These are phyloP conservation scores for Oceanodroma leucorhoa DNA, from an alignment of 2,797 vertebrate genomes.

Conservation along the genomic window DNA sequence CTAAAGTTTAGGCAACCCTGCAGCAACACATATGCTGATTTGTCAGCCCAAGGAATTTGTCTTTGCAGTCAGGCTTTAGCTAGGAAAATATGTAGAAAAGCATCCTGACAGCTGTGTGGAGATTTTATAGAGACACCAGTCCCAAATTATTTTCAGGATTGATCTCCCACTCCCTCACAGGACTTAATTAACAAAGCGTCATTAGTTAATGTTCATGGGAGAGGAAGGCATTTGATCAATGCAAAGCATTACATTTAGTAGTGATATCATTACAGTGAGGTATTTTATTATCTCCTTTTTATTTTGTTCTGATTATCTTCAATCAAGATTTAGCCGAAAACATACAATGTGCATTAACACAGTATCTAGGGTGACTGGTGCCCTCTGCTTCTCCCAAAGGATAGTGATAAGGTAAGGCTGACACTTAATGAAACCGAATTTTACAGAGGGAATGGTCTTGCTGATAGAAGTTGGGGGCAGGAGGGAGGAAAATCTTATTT, in stretches of 20 bases:
- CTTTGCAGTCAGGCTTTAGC: not conserved
- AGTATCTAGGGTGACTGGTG: not conserved
- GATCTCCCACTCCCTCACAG: not conserved
- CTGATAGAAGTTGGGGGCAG: not conserved
- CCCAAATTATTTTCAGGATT: not conserved
- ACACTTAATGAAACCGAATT: not conserved
- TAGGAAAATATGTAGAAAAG: not conserved
- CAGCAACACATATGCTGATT: not conserved
- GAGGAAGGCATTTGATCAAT: not conserved
- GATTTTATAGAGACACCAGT: not conserved
- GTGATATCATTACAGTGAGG: not conserved
- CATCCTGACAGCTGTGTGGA: not conserved
- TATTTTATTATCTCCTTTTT: not conserved
- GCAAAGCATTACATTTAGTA: not conserved
- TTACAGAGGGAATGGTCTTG: not conserved
- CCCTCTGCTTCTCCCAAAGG: not conserved
- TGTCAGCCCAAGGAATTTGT: not conserved
- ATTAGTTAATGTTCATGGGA: not conserved
- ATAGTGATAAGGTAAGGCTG: not conserved
- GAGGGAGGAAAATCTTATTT: not conserved
- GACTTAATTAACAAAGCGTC: not conserved
- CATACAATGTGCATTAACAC: not conserved
- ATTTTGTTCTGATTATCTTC: not conserved
- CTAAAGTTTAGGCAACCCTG: not conserved
- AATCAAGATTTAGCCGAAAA: not conserved